Conservation (phyloP, 2,113 vertebrate genomes). For the Proteles cristata region DNA sequence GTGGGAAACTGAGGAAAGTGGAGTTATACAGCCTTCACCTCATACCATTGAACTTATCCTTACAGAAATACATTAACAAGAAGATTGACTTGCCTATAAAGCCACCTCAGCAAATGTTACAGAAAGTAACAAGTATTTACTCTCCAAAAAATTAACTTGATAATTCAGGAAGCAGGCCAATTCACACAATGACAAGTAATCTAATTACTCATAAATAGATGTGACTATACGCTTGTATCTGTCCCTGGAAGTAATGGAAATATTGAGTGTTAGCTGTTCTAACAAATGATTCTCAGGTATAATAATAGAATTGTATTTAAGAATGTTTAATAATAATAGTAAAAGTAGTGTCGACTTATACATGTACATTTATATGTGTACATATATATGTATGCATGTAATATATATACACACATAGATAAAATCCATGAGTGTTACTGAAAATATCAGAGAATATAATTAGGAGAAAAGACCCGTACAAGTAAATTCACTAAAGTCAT, state of each 20-base stretch:
- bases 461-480: background rate
- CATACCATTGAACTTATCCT: background rate
- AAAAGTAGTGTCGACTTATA: background rate
- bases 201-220: background rate
- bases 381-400: fast-evolving
- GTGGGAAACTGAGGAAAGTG: background rate
- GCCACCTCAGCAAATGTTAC: background rate
- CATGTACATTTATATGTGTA: background rate
- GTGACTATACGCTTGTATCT: background rate
- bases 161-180: background rate
- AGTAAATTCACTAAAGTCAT: background rate
- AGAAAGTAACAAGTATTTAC: background rate
- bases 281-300: background rate
- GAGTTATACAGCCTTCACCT: background rate
- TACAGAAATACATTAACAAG: background rate
- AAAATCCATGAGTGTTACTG: background rate
- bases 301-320: background rate
- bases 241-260: background rate
- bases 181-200: background rate
- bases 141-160: background rate
- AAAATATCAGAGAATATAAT: background rate
- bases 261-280: background rate
- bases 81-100: background rate
- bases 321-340: background rate
- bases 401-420: background rate